These are phyloP conservation scores for Diachrysia chrysitis DNA, from an alignment of 2,888 invertebrate genomes.

Conservation along the genomic window DNA sequence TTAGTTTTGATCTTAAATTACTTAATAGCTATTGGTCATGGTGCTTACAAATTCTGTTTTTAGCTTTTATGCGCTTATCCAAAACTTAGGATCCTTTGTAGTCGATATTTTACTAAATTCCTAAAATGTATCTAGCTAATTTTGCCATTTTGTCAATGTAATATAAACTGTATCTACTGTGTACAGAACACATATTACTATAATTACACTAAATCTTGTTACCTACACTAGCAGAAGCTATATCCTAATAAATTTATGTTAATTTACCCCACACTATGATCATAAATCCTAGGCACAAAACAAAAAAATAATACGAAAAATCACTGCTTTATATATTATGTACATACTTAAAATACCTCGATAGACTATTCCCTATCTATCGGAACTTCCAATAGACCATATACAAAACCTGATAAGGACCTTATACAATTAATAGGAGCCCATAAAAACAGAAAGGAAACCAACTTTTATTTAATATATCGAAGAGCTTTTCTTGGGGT, in stretches of 20 bases:
- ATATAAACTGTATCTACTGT: too few species aligned
- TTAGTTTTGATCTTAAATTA: not conserved
- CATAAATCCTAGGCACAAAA: not conserved
- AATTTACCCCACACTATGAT: too few species aligned
- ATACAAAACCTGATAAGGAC: slow-evolving; percentile 38
- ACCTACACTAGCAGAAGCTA: too few species aligned
- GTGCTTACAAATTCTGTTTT: not conserved
- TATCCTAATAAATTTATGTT: too few species aligned
- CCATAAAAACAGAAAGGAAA: slow-evolving; percentile 36
- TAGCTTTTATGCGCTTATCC: too few species aligned
- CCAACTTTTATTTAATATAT: slow-evolving; percentile 47
- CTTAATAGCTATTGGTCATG: not conserved
- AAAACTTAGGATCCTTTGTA: too few species aligned
- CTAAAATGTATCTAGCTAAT: too few species aligned
- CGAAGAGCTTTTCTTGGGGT: slow-evolving; percentile 44
- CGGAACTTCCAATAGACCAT: not conserved
- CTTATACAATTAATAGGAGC: slow-evolving; percentile 25
- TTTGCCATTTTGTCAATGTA: too few species aligned
- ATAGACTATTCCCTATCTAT: not conserved
- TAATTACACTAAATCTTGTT: too few species aligned
- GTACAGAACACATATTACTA: too few species aligned
- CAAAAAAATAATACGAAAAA: not conserved
- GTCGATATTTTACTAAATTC: too few species aligned
- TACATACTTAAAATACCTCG: not conserved
- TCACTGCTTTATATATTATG: not conserved